These are phyloP conservation scores for Artibeus lituratus DNA, from an alignment of 2,797 vertebrate species.

Conservation along the genomic window DNA sequence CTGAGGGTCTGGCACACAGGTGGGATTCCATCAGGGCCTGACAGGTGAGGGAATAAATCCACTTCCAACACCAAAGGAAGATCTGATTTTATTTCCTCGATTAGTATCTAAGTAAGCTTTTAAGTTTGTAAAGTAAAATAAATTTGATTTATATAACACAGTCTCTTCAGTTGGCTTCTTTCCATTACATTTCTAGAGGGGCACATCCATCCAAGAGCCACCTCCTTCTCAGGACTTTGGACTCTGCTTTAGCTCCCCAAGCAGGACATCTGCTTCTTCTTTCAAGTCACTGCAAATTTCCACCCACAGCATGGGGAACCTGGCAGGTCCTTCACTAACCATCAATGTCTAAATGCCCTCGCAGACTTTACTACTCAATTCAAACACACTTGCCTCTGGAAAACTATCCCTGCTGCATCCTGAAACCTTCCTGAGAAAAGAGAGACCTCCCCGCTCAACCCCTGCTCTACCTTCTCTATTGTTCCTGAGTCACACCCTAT, in stretches of 20 bases:
- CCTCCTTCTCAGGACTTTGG: background rate
- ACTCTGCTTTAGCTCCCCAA: background rate
- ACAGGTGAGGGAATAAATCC: background rate
- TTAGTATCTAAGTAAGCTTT: background rate
- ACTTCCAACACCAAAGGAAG: background rate
- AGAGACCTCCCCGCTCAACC: background rate
- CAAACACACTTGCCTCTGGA: background rate
- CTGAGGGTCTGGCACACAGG: background rate
- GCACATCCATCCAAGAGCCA: too few species aligned
- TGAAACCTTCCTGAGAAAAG: background rate
- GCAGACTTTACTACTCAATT: background rate
- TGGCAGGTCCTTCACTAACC: background rate
- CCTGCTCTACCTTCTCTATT: background rate
- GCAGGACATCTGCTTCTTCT: background rate
- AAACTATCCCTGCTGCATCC: background rate
- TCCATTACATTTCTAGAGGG: background rate
- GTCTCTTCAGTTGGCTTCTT: background rate
- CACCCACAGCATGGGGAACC: fast-evolving
- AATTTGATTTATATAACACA: background rate
- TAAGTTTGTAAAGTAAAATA: background rate
- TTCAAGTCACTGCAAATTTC: background rate
- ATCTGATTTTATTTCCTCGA: background rate
- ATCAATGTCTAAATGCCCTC: background rate
- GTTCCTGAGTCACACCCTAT: background rate
- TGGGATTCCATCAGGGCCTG: background rate